phyloP scores from a whole-genome alignment of 2,797 vertebrate genomes.

The Loris lydekkerianus region DNA sequence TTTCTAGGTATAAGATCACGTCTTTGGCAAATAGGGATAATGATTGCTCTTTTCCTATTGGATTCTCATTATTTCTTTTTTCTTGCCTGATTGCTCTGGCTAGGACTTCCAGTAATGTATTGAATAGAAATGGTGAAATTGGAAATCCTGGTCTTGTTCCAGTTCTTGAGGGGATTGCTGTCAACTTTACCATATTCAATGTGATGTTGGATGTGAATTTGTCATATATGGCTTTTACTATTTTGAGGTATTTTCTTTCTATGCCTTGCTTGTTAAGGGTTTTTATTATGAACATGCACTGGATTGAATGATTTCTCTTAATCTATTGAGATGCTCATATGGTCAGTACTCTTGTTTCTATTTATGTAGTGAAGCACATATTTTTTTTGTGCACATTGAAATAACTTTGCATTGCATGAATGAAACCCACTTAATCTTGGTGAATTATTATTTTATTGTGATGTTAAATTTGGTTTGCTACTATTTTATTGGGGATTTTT shows the following conservation, averaged over 20 bases:
- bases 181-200: neutral
- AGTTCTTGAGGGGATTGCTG: neutral
- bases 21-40: neutral
- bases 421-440: neutral
- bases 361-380: neutral
- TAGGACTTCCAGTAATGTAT: no score
- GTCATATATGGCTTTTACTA: neutral
- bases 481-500: no score
- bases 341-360: neutral
- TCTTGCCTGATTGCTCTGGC: neutral
- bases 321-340: neutral
- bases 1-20: neutral
- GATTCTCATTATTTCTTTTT: neutral
- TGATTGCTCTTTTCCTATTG: neutral
- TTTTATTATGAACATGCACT: neutral
- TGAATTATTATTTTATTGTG: no score
- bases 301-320: neutral
- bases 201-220: neutral
- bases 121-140: no score
- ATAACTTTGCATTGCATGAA: neutral
- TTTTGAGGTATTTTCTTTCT: neutral
- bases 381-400: neutral
- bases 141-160: neutral
- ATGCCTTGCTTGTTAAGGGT: neutral
- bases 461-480: no score